Evolutionary conservation across 1,140 invertebrate species (phyloP).

Genomic region (Temnothorax nylanderi): DNA sequence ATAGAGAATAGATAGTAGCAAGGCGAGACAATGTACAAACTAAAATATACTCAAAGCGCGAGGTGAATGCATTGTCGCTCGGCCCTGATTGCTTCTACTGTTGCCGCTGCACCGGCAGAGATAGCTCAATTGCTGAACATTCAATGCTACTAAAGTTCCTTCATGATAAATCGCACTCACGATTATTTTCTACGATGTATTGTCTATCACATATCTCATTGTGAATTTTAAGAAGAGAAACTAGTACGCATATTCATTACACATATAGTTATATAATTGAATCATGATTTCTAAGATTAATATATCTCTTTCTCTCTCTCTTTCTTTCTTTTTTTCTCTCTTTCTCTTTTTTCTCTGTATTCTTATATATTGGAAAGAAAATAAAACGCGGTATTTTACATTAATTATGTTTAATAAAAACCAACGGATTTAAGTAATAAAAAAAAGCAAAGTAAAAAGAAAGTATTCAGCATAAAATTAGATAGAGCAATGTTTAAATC

Average conservation of each 20-base stretch:
- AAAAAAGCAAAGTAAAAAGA: background rate
- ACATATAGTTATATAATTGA: background rate
- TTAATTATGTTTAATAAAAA: background rate
- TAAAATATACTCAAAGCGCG: constrained; percentile 73
- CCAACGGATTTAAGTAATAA: background rate
- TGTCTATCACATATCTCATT: background rate
- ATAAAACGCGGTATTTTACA: background rate
- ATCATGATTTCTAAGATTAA: background rate
- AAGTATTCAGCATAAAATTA: constrained; percentile 1
- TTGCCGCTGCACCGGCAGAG: constrained; percentile 65
- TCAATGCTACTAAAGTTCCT: constrained; percentile 77
- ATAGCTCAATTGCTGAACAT: constrained; percentile 78
- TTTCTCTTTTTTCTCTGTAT: background rate
- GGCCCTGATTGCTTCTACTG: constrained; percentile 76
- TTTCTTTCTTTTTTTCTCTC: background rate
- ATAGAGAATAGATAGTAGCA: constrained; percentile 46
- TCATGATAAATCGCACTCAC: constrained; percentile 67
- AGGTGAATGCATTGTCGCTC: constrained; percentile 78
- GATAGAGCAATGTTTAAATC: constrained; percentile 56
- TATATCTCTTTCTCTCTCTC: background rate
- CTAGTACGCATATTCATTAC: background rate
- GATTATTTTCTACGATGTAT: constrained; percentile 34
- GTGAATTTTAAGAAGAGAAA: background rate
- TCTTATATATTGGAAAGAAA: background rate
- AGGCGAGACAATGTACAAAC: constrained; percentile 70